phyloP scores from a whole-genome alignment of 1,140 invertebrate species.

The Caenorhabditis tropicalis region DNA sequence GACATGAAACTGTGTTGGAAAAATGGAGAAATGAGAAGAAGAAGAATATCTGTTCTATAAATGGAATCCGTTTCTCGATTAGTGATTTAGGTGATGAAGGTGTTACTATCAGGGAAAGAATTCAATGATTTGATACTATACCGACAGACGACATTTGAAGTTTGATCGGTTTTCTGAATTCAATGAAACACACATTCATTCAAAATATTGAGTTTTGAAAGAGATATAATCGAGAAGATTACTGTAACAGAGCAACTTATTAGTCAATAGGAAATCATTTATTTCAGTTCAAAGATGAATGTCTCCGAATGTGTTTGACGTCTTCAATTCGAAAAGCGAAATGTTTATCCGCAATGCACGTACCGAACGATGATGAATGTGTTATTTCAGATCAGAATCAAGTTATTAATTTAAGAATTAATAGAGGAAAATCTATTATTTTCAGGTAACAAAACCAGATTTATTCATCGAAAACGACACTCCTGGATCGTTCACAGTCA shows the following conservation, averaged over 20 bases:
- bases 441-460: conserved; percentile 11
- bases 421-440: not conserved
- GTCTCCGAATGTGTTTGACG: conserved; percentile 35
- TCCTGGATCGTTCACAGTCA: conserved; percentile 6
- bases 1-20: not conserved
- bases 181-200: no score
- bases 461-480: conserved; percentile 37
- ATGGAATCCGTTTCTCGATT: not conserved
- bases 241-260: no score
- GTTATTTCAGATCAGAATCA: conserved; percentile 42
- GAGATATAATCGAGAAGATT: not conserved
- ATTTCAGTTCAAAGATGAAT: conserved; percentile 48
- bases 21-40: not conserved
- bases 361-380: conserved; percentile 33
- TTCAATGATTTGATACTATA: not conserved
- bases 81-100: conserved; percentile 23
- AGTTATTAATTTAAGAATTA: not conserved
- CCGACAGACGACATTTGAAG: not conserved
- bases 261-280: not conserved
- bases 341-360: conserved; percentile 43
- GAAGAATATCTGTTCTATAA: conserved; percentile 30
- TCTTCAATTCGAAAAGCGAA: conserved; percentile 27
- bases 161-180: not conserved
- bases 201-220: no score
- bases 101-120: not conserved